phyloP scores from a whole-genome alignment of 2,113 vertebrate genomes.

The Forbesichthys papilliferus region DNA sequence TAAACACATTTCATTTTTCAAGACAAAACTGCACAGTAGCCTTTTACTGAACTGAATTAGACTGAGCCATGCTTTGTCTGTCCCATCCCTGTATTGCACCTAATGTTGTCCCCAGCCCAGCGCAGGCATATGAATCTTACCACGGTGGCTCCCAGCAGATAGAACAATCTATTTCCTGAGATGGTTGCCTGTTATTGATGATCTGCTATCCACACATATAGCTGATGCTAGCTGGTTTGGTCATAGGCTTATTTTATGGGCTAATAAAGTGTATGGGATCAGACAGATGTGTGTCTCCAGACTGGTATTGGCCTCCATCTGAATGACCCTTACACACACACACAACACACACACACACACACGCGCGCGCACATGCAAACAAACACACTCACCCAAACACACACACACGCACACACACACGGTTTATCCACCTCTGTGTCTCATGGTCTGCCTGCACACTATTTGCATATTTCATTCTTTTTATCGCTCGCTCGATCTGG shows the following conservation, averaged over 20 bases:
- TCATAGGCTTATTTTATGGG: conserved; percentile 67
- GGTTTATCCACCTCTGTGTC: background rate
- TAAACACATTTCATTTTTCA: too few species aligned
- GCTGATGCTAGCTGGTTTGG: conserved; percentile 52
- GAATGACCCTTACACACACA: conserved; percentile 25
- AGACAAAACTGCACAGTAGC: too few species aligned
- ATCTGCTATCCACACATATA: conserved; percentile 43
- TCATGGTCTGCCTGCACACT: conserved; percentile 12
- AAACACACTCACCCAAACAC: background rate
- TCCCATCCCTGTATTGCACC: background rate
- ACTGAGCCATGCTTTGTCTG: background rate
- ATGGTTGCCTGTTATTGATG: conserved; percentile 67
- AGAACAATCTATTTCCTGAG: conserved; percentile 56
- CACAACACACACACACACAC: background rate
- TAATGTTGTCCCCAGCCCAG: background rate
- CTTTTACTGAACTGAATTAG: conserved; percentile 8
- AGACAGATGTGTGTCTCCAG: conserved; percentile 50
- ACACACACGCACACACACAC: too few species aligned
- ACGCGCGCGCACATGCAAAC: background rate
- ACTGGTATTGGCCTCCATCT: conserved; percentile 51
- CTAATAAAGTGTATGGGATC: conserved; percentile 61
- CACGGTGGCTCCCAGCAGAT: conserved; percentile 33
- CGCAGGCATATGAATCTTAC: conserved; percentile 43
- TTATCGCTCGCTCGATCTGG: background rate
- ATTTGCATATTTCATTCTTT: conserved; percentile 16